Conservation (phyloP, 2,888 invertebrate species). For the Melolontha melolontha region DNA sequence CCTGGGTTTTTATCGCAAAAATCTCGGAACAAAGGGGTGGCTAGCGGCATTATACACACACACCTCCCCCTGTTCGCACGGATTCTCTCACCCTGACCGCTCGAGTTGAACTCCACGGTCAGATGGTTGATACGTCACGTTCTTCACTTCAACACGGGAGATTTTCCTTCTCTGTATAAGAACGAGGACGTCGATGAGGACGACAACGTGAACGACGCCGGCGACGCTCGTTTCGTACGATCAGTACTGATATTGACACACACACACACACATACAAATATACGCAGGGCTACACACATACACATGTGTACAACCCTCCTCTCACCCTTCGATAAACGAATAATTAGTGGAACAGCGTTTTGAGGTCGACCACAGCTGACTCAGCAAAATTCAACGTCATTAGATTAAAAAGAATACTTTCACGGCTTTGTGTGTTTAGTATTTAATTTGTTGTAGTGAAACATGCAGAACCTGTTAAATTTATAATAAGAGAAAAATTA, state of each 20-base stretch:
- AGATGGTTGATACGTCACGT: constrained; percentile 65
- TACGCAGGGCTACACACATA: no score
- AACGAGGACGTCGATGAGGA: constrained; percentile 7
- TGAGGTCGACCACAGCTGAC: constrained; percentile 32
- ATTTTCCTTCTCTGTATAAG: not conserved
- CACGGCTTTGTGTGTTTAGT: no score
- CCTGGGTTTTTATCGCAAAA: no score
- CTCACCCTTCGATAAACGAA: constrained; percentile 25
- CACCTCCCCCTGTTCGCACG: no score
- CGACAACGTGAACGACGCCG: constrained; percentile 2
- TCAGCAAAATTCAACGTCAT: constrained; percentile 13
- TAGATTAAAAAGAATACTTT: no score
- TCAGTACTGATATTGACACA: constrained; percentile 20
- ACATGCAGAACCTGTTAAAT: no score
- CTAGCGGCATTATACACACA: no score
- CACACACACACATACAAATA: not conserved
- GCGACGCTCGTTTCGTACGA: constrained; percentile 5
- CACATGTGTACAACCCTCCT: not conserved
- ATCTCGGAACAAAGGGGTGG: no score
- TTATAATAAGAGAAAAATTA: no score
- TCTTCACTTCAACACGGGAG: constrained; percentile 43
- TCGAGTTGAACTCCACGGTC: constrained; percentile 51
- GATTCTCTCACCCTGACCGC: not conserved
- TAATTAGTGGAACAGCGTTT: constrained; percentile 36
- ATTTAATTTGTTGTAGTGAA: no score